Evolutionary conservation across 2,888 invertebrate genomes (phyloP), one percentile per base, ranked within the genome.

Genomic region (Proisotoma minuta): DNA sequence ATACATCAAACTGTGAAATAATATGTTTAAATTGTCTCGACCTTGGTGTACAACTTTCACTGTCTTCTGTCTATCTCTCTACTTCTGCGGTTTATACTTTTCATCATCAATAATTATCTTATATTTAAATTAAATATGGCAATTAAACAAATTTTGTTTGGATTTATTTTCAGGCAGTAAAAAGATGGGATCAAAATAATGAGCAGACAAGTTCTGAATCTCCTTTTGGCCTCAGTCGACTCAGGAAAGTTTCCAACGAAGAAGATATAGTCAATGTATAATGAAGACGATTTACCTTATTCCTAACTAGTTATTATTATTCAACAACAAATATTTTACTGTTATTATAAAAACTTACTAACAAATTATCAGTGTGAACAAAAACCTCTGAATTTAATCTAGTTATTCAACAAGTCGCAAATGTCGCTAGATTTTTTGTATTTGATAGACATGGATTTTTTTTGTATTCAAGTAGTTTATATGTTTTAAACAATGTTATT

Each of bases 151-250:
- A 50, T 47, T 40, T 60, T 47, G 40, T 56, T 22, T 60, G 40
- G 12, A 27, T 47, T 39, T 22, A n/a, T 54, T 59, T 61, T 24
- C 29, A 72, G 70, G 63, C 68, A 65, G 61, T 69, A 65, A 70
- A 68, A 67, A 66, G 70, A 63, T 73, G 73, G 73, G 73, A 71
- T 57, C 68, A 60, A 73, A 73, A 63, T 73, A 69, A 66, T 50
- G 70, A 71, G 28, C 67, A 68, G 52, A 72, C 67, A 39, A 64
- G 65, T 39, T 59, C 57, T 26, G 69, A 66, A 18, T 54, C 28
- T 20, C 53, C 62, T n/a, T 56, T 59, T 56, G 68, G 65, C 12
- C 29, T 68, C 12, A 57, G 70, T 23, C 60, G 63, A 22, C 56
- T 65, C 26, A 59, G 72, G 34, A 71, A 69, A 65, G 64, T 68